phyloP scores from a whole-genome alignment of 2,113 vertebrate genomes.

The Brachirus orientalis region DNA sequence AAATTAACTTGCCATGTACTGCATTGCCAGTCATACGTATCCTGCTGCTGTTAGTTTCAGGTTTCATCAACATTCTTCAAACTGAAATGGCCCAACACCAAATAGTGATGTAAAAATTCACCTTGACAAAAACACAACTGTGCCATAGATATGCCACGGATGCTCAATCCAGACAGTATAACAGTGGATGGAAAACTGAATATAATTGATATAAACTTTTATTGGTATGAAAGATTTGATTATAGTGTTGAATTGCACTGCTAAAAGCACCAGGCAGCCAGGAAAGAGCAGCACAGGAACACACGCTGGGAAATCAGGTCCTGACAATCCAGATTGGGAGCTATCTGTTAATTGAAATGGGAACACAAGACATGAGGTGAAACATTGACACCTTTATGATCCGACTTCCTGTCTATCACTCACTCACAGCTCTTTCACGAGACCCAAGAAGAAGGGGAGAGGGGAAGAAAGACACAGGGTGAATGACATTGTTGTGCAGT shows the following conservation, averaged over 20 bases:
- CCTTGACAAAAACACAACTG: too few species aligned
- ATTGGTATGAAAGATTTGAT: neutral
- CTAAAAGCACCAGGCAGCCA: constrained; percentile 2
- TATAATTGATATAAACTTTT: neutral
- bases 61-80: too few species aligned
- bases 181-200: neutral
- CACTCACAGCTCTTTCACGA: constrained; percentile 41
- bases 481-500: constrained; percentile 50
- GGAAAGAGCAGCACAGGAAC: constrained; percentile 51
- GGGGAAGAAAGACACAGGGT: neutral
- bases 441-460: constrained; percentile 18
- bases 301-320: constrained; percentile 39
- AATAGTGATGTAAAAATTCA: too few species aligned
- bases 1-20: too few species aligned
- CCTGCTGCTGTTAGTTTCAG: too few species aligned
- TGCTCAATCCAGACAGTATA: too few species aligned
- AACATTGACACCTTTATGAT: constrained; percentile 56
- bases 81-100: too few species aligned
- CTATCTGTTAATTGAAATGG: constrained; percentile 74
- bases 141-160: too few species aligned
- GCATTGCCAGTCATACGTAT: too few species aligned
- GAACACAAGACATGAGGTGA: constrained; percentile 60
- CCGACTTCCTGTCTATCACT: constrained; percentile 70
- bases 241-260: neutral
- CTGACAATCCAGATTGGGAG: constrained; percentile 20